Evolutionary conservation across 2,797 vertebrate species (phyloP).

Genomic region (Sebastes jordani): DNA sequence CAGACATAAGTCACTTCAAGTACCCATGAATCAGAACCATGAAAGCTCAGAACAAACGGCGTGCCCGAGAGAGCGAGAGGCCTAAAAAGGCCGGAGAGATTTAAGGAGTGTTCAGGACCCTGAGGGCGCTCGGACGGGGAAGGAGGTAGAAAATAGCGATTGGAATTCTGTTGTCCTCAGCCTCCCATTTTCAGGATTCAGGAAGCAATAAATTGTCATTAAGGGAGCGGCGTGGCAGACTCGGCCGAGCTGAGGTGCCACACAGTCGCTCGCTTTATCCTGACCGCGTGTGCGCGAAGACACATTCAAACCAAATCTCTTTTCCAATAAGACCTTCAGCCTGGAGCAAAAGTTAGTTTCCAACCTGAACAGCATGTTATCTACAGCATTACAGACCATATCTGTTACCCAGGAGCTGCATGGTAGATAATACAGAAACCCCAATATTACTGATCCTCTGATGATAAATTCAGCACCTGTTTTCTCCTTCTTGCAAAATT

Average conservation of each 20-base stretch:
- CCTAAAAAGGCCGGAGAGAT: conserved; percentile 54
- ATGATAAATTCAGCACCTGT: conserved; percentile 60
- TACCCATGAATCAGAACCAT: conserved; percentile 54
- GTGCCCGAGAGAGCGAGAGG: conserved; percentile 41
- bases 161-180: conserved; percentile 76
- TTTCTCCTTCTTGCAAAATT: conserved; percentile 28
- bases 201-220: conserved; percentile 84
- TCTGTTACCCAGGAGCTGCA: not conserved
- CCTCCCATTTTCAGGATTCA: conserved; percentile 71
- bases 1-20: conserved; percentile 69
- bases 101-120: conserved; percentile 61
- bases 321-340: not conserved
- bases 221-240: conserved; percentile 62
- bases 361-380: not conserved
- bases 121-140: conserved; percentile 37
- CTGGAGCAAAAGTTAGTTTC: not conserved
- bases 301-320: conserved; percentile 36
- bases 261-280: conserved; percentile 70
- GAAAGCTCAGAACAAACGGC: conserved; percentile 57
- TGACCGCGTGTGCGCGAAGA: conserved; percentile 33
- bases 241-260: conserved; percentile 67
- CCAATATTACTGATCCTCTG: not conserved
- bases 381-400: not conserved
- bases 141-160: conserved; percentile 52
- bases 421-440: not conserved